Conservation (phyloP, 2,888 invertebrate genomes). For the Xanthia icteritia region DNA sequence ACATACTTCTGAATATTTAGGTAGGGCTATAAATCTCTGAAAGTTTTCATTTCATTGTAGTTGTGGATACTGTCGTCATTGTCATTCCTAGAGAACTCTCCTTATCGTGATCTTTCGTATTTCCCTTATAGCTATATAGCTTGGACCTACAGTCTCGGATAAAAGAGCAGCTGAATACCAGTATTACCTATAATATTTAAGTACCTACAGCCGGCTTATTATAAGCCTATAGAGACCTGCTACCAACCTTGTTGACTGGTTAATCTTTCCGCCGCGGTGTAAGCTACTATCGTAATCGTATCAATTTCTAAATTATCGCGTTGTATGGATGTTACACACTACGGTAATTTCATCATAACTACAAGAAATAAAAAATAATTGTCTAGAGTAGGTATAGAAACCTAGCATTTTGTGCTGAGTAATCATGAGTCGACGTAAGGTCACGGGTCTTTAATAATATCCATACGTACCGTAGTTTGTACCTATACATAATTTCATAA, state of each 20-base stretch:
- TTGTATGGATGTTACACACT: background rate
- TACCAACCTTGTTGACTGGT: background rate
- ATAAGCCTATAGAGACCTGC: background rate
- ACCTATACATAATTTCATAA: constrained; percentile 10
- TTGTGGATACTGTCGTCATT: background rate
- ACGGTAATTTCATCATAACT: background rate
- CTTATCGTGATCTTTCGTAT: background rate
- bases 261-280: background rate
- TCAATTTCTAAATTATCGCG: background rate
- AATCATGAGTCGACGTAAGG: constrained; percentile 38
- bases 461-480: constrained; percentile 10
- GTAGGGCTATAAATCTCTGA: background rate
- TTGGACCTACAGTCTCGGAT: background rate
- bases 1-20: background rate
- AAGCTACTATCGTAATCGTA: background rate
- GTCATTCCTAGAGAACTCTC: background rate
- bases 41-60: too few relatives aligned
- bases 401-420: constrained; percentile 26
- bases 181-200: background rate
- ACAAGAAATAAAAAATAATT: constrained; percentile 3
- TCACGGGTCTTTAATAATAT: constrained; percentile 26
- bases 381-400: background rate
- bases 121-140: background rate
- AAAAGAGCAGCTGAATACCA: background rate
- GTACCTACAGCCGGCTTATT: background rate